Percentiles rank a stretch among this genome's conserved stretches.
Evolutionary conservation across 2,797 vertebrate species (phyloP).

Genomic region (Meriones psammophilus): DNA sequence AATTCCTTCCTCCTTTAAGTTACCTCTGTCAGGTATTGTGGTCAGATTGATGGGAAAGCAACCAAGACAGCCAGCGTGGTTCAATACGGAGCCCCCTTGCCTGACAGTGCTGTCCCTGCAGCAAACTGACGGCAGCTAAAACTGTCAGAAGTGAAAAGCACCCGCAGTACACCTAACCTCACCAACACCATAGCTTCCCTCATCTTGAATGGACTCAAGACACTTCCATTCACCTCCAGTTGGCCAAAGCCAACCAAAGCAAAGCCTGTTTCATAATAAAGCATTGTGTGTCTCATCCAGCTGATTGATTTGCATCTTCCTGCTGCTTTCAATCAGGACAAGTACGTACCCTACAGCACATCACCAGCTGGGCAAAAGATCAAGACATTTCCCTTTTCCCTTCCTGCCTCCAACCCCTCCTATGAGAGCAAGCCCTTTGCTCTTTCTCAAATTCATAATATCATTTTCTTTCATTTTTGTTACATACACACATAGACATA

Average conservation of each 20-base stretch:
- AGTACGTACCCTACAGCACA: background rate
- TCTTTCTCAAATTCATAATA: background rate
- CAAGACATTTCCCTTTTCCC: background rate
- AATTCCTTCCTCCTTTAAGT: too few species aligned
- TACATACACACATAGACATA: background rate
- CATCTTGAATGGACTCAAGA: background rate
- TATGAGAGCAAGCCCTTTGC: background rate
- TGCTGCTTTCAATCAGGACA: background rate
- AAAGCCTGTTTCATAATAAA: background rate
- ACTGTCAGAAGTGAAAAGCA: background rate
- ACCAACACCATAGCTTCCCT: background rate
- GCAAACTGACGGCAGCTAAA: background rate
- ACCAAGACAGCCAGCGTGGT: too few species aligned
- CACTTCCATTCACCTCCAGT: background rate
- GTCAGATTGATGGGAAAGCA: background rate
- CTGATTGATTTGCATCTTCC: background rate
- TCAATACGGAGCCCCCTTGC: too few species aligned
- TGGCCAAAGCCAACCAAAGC: background rate
- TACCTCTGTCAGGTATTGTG: too few species aligned
- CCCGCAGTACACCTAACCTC: background rate
- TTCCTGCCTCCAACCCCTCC: background rate
- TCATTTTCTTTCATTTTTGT: background rate
- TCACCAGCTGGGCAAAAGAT: background rate
- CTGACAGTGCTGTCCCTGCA: background rate
- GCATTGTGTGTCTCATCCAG: background rate